phyloP scores from a whole-genome alignment of 2,888 invertebrate genomes.

The Clanis bilineata region DNA sequence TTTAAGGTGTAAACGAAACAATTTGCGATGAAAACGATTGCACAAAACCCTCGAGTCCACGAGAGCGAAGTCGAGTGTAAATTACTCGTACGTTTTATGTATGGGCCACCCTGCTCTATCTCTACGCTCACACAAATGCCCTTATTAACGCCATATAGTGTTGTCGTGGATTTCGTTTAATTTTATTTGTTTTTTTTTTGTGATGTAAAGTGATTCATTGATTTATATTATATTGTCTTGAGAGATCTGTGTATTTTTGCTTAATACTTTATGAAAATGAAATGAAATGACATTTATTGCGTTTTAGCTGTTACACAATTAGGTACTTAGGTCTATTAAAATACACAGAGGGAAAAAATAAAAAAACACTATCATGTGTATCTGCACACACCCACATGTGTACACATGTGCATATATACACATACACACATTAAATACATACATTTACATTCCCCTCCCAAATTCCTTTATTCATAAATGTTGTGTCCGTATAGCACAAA shows the following conservation, averaged over 20 bases:
- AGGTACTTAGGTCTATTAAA: no score
- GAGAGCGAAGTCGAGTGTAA: conserved; percentile 7
- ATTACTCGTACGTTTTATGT: conserved; percentile 13
- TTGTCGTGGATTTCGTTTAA: background rate
- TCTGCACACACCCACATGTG: no score
- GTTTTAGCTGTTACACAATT: no score
- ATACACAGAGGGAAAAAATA: no score
- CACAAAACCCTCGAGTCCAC: conserved; percentile 9
- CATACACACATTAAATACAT: no score
- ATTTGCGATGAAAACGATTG: conserved; percentile 13
- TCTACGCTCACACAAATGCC: conserved; percentile 9
- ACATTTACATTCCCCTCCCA: no score
- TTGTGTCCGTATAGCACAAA: no score
- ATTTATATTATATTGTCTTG: background rate
- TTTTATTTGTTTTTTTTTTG: background rate
- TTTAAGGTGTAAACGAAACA: conserved; percentile 11
- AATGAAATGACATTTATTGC: no score
- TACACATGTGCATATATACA: no score
- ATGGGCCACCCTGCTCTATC: conserved; percentile 7
- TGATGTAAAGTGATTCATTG: background rate
- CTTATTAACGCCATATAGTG: conserved; percentile 11
- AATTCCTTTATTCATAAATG: no score
- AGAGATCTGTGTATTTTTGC: background rate
- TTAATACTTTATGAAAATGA: no score
- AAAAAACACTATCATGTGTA: no score